phyloP scores from a whole-genome alignment of 2,113 vertebrate genomes.

The Melospiza melodia region DNA sequence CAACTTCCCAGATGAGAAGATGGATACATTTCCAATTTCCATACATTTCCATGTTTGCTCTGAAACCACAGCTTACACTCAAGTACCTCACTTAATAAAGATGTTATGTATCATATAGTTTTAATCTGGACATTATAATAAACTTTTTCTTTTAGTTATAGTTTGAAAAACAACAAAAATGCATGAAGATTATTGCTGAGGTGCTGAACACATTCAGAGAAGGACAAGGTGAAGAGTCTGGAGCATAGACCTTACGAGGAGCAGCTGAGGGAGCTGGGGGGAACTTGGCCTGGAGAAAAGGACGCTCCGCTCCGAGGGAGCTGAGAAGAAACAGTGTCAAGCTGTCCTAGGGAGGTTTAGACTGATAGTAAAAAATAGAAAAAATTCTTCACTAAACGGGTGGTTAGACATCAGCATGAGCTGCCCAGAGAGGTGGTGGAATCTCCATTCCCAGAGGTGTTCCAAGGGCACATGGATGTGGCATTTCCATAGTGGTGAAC shows the following conservation, averaged over 20 bases:
- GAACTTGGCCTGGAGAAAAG: not conserved
- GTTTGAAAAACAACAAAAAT: not conserved
- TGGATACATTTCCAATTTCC: not conserved
- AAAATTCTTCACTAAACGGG: not conserved
- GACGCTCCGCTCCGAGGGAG: not conserved
- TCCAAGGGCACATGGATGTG: not conserved
- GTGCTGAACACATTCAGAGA: not conserved
- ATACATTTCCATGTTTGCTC: not conserved
- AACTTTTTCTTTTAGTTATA: not conserved
- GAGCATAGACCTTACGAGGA: not conserved
- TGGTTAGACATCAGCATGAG: not conserved
- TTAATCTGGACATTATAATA: not conserved
- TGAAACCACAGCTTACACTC: not conserved
- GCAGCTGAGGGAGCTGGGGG: not conserved
- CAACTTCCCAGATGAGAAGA: not conserved
- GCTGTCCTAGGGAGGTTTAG: not conserved
- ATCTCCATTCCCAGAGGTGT: not conserved
- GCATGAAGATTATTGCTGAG: not conserved
- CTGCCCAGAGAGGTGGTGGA: not conserved
- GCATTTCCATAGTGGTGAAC: not conserved
- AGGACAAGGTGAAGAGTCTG: not conserved
- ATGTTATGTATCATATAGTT: rapidly evolving
- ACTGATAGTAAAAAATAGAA: not conserved
- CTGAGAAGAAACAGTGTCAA: not conserved
- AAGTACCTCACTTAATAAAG: not conserved